Base-by-base conservation (phyloP, 2,797 vertebrate genomes). In the Spondyliosoma cantharus region DNA sequence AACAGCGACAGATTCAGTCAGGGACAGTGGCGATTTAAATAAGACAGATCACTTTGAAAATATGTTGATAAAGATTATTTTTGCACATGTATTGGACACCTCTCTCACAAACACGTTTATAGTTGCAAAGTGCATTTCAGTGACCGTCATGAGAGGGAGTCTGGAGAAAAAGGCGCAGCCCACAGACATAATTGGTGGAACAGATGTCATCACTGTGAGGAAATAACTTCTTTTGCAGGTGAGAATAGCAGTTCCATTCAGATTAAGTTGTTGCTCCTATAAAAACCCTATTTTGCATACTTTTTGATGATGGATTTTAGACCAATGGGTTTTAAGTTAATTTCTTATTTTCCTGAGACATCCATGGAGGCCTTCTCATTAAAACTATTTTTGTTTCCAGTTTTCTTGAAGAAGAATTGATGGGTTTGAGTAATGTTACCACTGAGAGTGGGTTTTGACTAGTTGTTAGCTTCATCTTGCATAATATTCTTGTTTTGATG, bases 381-480 rank as follows among this genome's bases (percentile, higher is more conserved):
- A 86, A 90, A 72, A 27, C 15, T 15, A 66, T 87, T 80, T 76
- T 76, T 29, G 48, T 67, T 45, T 72, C 63, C 29, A 27, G 64
- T 81, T 75, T 58, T 42, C 59, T 50, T n/a, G 20, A 70, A 70
- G 59, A 65, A 45, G 58, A 74, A 78, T 49, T 62, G 81, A 48
- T 66, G 43, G 57, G 25, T 88, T 67, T 86, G 80, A 86, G 83
- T 68, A 74, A 27, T 59, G 85, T 86, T 78, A 81, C 49, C 70
- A 75, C 78, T 66, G 76, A 73, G 76, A 88, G 75, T 64, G 75
- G 78, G 81, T 76, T 68, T 75, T 86, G 87, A 78, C 65, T 65
- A 87, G 83, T 88, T 92, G 91, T 87, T 87, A 89, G 81, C 76
- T 85, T 85, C 74, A 79, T 87, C 77, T 85, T 82, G 82, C 88